Percentiles rank a stretch among this genome's conserved stretches.
Evolutionary conservation across 1,140 invertebrate genomes (phyloP).

Genomic region (Monomorium pharaonis): DNA sequence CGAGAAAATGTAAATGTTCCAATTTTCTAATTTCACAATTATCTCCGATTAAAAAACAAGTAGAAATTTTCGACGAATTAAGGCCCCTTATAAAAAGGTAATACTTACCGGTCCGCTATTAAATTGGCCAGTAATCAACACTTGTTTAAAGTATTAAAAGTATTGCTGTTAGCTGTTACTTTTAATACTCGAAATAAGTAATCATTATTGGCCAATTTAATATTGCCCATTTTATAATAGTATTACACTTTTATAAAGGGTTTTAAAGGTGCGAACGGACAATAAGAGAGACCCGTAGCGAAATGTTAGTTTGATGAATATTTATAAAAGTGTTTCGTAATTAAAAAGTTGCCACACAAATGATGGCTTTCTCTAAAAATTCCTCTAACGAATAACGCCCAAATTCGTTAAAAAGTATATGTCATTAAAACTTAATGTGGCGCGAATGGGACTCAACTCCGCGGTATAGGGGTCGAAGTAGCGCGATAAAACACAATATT

Average conservation of each 20-base stretch:
- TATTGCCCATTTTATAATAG: too few relatives aligned
- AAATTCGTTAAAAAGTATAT: background rate
- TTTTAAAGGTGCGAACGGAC: too few relatives aligned
- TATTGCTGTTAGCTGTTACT: too few relatives aligned
- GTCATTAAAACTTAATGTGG: constrained; percentile 21
- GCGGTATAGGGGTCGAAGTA: background rate
- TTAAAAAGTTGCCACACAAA: constrained; percentile 30
- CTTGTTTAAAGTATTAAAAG: too few relatives aligned
- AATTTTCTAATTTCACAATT: background rate
- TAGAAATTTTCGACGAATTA: background rate
- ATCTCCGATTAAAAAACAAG: background rate
- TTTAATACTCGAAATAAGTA: too few relatives aligned
- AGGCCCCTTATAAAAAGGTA: too few relatives aligned
- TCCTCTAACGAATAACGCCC: background rate
- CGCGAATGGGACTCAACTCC: background rate
- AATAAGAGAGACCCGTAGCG: too few relatives aligned
- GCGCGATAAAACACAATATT: constrained; percentile 20
- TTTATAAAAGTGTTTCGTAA: constrained; percentile 21
- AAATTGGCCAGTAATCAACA: too few relatives aligned
- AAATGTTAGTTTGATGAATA: constrained; percentile 15
- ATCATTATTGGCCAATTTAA: too few relatives aligned
- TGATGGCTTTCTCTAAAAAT: background rate
- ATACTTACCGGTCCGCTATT: too few relatives aligned
- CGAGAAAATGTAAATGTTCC: background rate
- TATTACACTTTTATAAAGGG: too few relatives aligned